phyloP scores from a whole-genome alignment of 2,888 invertebrate species.

The Perizoma affinitatum region DNA sequence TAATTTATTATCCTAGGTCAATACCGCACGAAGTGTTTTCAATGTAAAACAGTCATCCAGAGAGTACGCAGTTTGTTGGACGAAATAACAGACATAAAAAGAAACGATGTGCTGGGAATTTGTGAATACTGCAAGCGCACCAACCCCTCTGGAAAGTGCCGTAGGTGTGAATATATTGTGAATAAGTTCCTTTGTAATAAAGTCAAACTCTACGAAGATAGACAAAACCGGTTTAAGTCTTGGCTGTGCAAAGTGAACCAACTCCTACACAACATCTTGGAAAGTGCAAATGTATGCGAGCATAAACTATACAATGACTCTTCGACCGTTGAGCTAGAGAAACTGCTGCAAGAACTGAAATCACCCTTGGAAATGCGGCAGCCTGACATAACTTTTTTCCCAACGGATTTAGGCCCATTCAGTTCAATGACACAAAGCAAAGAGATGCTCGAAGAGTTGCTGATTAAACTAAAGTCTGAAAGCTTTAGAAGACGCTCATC shows the following conservation, averaged over 20 bases:
- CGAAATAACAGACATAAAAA: conserved; percentile 49
- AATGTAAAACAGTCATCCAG: conserved; percentile 49
- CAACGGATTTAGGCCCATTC: conserved; percentile 27
- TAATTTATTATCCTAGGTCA: conserved; percentile 40
- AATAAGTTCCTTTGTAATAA: conserved; percentile 43
- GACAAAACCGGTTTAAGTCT: conserved; percentile 36
- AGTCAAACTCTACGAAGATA: conserved; percentile 37
- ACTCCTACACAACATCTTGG: conserved; percentile 43
- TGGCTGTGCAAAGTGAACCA: conserved; percentile 50
- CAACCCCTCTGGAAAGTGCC: conserved; percentile 47
- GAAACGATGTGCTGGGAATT: conserved; percentile 44
- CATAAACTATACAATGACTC: conserved; percentile 39
- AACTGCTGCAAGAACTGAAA: conserved; percentile 44
- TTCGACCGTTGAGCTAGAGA: conserved; percentile 40
- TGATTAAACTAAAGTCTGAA: conserved; percentile 38
- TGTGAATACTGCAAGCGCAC: conserved; percentile 53
- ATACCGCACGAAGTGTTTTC: conserved; percentile 46
- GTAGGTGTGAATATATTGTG: conserved; percentile 51
- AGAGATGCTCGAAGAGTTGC: conserved; percentile 42
- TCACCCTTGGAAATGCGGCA: conserved; percentile 35
- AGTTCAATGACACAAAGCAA: conserved; percentile 41
- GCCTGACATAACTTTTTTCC: conserved; percentile 42
- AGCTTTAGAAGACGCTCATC: conserved; percentile 16
- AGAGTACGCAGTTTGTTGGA: conserved; percentile 49
- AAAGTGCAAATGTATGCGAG: conserved; percentile 40